Conservation (phyloP, 2,797 vertebrate species). For the Halcyon leucocephala region DNA sequence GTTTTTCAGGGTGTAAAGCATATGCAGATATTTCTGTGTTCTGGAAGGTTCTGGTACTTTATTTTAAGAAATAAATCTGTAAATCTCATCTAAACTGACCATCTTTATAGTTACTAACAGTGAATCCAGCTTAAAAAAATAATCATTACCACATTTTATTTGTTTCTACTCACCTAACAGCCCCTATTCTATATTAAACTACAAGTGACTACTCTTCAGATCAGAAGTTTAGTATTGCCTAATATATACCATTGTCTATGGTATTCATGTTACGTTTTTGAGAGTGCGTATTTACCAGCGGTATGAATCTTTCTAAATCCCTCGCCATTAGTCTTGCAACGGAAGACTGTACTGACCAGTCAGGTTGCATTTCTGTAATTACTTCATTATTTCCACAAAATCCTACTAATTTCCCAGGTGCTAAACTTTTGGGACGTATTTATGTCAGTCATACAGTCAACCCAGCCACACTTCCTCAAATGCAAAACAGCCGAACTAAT, state of each 20-base stretch:
- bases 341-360: not conserved
- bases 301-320: not conserved
- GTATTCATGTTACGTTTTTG: not conserved
- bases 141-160: not conserved
- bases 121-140: not conserved
- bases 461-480: not conserved
- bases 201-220: not conserved
- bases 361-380: not conserved
- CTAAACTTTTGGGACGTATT: not conserved
- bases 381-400: not conserved
- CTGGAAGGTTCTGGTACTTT: not conserved
- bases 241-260: not conserved
- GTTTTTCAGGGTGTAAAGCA: not conserved
- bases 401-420: not conserved
- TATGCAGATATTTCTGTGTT: not conserved
- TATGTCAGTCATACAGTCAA: not conserved
- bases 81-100: not conserved
- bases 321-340: not conserved
- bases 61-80: not conserved
- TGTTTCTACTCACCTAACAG: not conserved
- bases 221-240: not conserved
- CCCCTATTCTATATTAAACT: not conserved
- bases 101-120: not conserved
- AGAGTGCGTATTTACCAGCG: not conserved
- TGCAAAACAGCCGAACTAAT: not conserved